Base-by-base conservation (phyloP, 2,113 vertebrate species). In the Monarcha castaneiventris region DNA sequence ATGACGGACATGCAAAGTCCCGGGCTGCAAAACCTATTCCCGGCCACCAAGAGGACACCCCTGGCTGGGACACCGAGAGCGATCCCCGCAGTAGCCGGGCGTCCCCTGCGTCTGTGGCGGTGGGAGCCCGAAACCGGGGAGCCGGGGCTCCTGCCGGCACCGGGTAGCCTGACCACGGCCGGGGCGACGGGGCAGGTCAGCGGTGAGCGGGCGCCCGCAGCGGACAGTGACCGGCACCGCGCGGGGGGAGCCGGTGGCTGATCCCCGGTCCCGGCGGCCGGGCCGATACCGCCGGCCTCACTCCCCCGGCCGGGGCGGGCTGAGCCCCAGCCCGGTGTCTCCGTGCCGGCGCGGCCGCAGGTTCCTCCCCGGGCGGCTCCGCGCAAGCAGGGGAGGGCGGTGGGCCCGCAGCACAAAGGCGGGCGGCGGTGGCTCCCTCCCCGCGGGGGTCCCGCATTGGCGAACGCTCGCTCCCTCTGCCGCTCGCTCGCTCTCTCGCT, bases 371-470 rank as follows among this genome's bases (percentile, higher is more conserved):
- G 15, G 15, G 46, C 39, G 37, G 18, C 55, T 61, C 90, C 33
- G 33, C 35, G 44, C 32, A 6, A 16, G 33, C 52, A 10, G 26
- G 11, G n/a, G 5, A 51, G 64, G 30, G 15, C 12, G 75, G 11
- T 27, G 61, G 32, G 64, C 54, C 79, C 23, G 37, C 84, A 59
- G 76, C 90, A 96, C 91, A 94, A 94, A 93, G 91, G 84, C 58
- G 68, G 59, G 64, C 32, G 58, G 68, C 39, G 30, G 52, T 1
- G 13, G 37, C 68, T 62, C 63, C 52, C 73, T 39, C 43, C 35
- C 44, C 6, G 67, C 27, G 62, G 20, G 48, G 33, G 9, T 18
- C 58, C 52, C 67, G 73, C 44, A 15, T 86, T 46, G 32, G 43
- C 44, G 51, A 41, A 16, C 73, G 55, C 84, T 37, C 67, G 8